Evolutionary conservation across 2,113 vertebrate genomes (phyloP).

Genomic region (Pandion haliaetus): DNA sequence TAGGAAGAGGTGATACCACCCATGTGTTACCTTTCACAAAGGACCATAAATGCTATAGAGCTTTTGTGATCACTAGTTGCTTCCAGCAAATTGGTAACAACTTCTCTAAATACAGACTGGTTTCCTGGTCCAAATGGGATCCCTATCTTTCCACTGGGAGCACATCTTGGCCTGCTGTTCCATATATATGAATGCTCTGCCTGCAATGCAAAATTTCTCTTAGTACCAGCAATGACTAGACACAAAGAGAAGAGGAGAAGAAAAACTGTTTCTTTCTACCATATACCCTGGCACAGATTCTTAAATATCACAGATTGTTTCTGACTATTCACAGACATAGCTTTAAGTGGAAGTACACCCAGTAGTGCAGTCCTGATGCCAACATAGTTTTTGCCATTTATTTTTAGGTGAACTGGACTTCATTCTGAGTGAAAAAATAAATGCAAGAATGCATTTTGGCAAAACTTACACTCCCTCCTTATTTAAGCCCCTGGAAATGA

Average conservation of each 20-base stretch:
- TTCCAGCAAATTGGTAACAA: neutral
- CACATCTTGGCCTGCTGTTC: neutral
- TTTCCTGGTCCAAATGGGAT: neutral
- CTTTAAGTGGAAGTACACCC: neutral
- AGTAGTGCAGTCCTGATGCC: neutral
- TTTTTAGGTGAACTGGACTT: constrained; percentile 28
- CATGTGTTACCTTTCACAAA: neutral
- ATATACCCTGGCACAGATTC: neutral
- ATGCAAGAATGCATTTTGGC: neutral
- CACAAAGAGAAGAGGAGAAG: neutral
- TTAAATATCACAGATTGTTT: neutral
- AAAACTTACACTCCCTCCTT: neutral
- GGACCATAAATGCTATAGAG: neutral
- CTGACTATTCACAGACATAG: neutral
- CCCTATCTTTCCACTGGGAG: neutral
- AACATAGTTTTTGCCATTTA: constrained; percentile 1
- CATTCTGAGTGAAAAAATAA: neutral
- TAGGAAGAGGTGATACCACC: neutral
- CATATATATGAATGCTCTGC: neutral
- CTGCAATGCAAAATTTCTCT: neutral
- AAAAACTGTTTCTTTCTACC: neutral
- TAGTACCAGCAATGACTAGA: neutral
- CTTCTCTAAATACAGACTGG: neutral
- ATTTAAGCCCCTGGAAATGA: neutral
- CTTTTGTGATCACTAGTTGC: neutral